These are phyloP conservation scores for Gallinago jamesoni DNA, from an alignment of 2,113 vertebrate genomes.

Conservation along the genomic window DNA sequence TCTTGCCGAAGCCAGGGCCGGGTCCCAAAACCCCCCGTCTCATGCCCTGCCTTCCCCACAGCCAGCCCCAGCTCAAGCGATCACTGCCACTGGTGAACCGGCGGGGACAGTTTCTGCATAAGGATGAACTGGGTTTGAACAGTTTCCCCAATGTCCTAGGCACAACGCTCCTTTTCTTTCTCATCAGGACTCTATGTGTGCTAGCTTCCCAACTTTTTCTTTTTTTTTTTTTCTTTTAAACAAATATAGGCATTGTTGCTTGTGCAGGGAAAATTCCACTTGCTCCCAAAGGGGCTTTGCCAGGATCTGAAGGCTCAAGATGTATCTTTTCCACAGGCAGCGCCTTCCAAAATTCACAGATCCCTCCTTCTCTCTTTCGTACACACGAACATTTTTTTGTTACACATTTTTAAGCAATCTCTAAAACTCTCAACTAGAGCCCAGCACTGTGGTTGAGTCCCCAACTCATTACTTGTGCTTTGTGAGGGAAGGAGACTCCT, in stretches of 20 bases:
- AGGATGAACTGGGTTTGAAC: conserved; percentile 7
- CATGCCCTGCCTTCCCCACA: not conserved
- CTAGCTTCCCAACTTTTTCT: not conserved
- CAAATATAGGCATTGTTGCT: not conserved
- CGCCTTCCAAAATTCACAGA: not conserved
- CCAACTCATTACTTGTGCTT: not conserved
- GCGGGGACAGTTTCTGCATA: not conserved
- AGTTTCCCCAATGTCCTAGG: not conserved
- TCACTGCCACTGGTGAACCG: not conserved
- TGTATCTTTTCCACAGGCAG: not conserved
- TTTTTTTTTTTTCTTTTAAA: not conserved
- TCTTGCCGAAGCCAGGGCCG: not conserved
- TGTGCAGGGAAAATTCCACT: conserved; percentile 23
- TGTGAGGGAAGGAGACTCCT: not conserved
- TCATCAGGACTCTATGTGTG: not conserved
- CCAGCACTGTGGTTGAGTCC: rapidly evolving
- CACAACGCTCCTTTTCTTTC: conserved; percentile 17
- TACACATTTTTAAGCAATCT: not conserved
- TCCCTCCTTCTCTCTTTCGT: not conserved
- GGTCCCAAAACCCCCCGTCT: not conserved
- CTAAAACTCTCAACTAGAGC: not conserved
- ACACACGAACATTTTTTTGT: not conserved
- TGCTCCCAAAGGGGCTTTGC: conserved; percentile 16
- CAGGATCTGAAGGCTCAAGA: not conserved
- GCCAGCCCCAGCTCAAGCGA: not conserved